Conservation (phyloP, 2,113 vertebrate genomes). For the Malurus cyaneus region DNA sequence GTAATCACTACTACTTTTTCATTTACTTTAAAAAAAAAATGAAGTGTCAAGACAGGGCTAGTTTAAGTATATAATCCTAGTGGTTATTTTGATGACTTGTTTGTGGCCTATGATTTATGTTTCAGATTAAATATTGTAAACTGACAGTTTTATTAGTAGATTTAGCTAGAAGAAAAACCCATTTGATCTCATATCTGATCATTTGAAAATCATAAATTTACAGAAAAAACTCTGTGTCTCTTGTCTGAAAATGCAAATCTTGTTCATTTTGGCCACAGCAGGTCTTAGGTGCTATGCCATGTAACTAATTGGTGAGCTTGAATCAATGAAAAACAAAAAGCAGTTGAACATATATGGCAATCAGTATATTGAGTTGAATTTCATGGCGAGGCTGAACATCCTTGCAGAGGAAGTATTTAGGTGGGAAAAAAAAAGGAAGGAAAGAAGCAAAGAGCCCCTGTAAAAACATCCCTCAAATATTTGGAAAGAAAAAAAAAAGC, state of each 20-base stretch:
- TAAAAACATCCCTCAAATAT: not conserved
- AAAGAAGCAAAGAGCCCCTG: not conserved
- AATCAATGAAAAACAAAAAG: not conserved
- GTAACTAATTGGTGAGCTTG: not conserved
- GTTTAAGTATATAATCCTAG: not conserved
- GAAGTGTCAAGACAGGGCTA: not conserved
- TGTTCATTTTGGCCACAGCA: not conserved
- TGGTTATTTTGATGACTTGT: not conserved
- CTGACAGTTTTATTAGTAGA: not conserved
- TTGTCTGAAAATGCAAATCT: not conserved
- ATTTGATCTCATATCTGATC: not conserved
- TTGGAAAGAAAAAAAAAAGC: not conserved
- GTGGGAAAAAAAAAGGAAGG: not conserved
- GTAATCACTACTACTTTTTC: not conserved
- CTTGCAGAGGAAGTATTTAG: not conserved
- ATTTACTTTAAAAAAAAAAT: not conserved
- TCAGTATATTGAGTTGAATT: not conserved
- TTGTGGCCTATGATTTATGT: not conserved
- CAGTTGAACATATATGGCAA: not conserved
- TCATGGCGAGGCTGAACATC: not conserved
- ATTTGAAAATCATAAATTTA: not conserved
- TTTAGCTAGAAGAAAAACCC: not conserved
- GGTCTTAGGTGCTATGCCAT: not conserved
- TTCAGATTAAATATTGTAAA: not conserved
- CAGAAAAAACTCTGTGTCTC: fast-evolving